Conservation (phyloP, 2,888 invertebrate genomes). For the Hydriomena furcata region DNA sequence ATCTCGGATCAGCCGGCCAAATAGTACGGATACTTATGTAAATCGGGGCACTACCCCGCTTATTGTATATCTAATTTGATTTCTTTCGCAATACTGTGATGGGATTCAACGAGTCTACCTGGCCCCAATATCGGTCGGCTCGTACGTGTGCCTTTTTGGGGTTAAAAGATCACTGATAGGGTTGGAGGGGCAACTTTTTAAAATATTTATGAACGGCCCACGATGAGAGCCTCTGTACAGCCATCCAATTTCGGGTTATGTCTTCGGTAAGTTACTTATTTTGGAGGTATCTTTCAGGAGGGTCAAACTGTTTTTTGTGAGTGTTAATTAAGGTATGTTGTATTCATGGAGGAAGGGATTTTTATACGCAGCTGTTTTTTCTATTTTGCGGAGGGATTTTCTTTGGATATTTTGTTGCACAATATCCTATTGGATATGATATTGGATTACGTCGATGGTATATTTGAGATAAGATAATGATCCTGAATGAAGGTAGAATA, state of each 20-base stretch:
- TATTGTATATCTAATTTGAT: constrained; percentile 84
- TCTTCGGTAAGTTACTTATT: constrained; percentile 78
- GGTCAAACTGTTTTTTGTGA: constrained; percentile 70
- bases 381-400: constrained; percentile 19
- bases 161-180: constrained; percentile 76
- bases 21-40: constrained; percentile 81
- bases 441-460: constrained; percentile 18
- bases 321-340: constrained; percentile 72
- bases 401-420: constrained; percentile 20
- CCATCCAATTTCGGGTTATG: constrained; percentile 83
- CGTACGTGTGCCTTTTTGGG: constrained; percentile 65
- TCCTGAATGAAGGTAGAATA: too few relatives aligned
- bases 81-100: constrained; percentile 79
- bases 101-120: constrained; percentile 77
- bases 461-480: too few relatives aligned
- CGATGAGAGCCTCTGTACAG: constrained; percentile 64
- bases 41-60: constrained; percentile 76
- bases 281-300: constrained; percentile 60
- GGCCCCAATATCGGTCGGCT: constrained; percentile 63
- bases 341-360: constrained; percentile 51
- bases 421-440: constrained; percentile 19
- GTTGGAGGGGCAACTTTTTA: constrained; percentile 72
- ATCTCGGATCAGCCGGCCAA: constrained; percentile 78
- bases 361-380: constrained; percentile 45
- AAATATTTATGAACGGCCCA: constrained; percentile 79